Evolutionary conservation across 2,113 vertebrate species (phyloP).

Genomic region (Hypanus sabinus): DNA sequence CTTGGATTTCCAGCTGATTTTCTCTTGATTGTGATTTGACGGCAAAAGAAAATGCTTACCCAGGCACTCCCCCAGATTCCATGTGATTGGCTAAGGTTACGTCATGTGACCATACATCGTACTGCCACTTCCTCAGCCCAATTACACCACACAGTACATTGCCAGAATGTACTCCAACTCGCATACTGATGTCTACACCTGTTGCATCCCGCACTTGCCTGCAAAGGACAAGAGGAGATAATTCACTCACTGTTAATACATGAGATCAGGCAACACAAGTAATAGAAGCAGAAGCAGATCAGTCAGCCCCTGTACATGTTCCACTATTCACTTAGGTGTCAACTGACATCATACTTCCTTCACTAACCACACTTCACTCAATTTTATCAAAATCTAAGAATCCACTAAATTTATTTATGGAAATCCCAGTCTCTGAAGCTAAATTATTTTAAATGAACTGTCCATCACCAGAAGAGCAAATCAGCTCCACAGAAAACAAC

Average conservation of each 20-base stretch:
- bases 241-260: not conserved
- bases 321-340: too few relatives aligned
- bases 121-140: constrained; percentile 94
- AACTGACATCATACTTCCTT: too few relatives aligned
- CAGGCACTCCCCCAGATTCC: constrained; percentile 90
- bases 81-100: constrained; percentile 96
- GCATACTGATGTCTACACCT: constrained; percentile 92
- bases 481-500: not conserved
- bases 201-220: constrained; percentile 94
- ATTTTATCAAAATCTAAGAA: too few relatives aligned
- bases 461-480: not conserved
- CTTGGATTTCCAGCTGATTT: too few relatives aligned
- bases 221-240: not conserved
- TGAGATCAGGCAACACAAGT: not conserved
- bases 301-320: too few relatives aligned
- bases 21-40: too few relatives aligned
- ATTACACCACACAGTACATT: constrained; percentile 95
- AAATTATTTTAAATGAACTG: not conserved
- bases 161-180: constrained; percentile 92
- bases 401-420: not conserved
- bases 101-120: constrained; percentile 97
- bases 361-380: too few relatives aligned
- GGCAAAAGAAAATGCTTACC: constrained; percentile 56
- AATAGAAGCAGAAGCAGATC: too few relatives aligned
- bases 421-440: not conserved